These are phyloP conservation scores for Xerus inauris DNA, from an alignment of 2,113 vertebrate species.

Conservation along the genomic window DNA sequence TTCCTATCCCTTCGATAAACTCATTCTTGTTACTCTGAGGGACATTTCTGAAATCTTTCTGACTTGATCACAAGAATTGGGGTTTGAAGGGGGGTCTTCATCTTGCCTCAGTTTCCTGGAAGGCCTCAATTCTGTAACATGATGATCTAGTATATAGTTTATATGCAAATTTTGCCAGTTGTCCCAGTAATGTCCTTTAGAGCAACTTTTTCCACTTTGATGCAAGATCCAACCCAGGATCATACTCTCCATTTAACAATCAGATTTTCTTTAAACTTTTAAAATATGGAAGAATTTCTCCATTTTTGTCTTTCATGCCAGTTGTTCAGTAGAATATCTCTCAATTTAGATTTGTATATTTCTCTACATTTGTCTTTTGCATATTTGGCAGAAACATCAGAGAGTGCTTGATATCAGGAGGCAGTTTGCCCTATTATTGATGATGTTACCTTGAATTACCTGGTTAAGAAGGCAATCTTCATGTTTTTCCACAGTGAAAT, in stretches of 20 bases:
- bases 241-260: not conserved
- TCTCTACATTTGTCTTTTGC: not conserved
- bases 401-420: not conserved
- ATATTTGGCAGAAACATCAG: not conserved
- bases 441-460: conserved; percentile 12
- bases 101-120: too few relatives aligned
- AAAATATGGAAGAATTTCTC: not conserved
- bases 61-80: too few relatives aligned
- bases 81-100: too few relatives aligned
- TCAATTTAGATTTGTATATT: conserved; percentile 32
- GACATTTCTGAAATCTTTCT: too few relatives aligned
- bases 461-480: not conserved
- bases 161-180: conserved; percentile 12
- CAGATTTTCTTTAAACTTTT: conserved; percentile 53
- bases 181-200: not conserved
- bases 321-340: not conserved
- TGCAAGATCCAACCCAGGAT: not conserved
- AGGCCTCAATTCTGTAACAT: too few relatives aligned
- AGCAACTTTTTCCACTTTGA: not conserved
- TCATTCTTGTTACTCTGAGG: too few relatives aligned
- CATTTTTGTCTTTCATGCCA: conserved; percentile 37
- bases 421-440: not conserved
- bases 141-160: not conserved
- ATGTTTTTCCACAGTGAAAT: conserved; percentile 1
- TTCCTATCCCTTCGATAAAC: too few relatives aligned